Conservation (phyloP, 2,888 invertebrate genomes). For the Seira ritae region DNA sequence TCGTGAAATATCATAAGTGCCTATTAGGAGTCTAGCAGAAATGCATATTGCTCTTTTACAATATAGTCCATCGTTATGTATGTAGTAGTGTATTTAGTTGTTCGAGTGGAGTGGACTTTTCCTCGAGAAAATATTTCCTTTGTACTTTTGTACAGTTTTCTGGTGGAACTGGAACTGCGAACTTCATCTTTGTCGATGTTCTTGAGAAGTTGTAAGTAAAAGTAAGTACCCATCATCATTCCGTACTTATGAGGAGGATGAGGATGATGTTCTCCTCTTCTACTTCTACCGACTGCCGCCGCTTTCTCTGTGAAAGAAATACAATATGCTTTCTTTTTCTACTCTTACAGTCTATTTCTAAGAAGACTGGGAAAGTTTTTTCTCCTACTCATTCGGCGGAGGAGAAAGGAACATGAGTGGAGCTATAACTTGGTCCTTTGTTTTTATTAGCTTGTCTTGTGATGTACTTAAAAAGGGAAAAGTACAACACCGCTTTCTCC, state of each 20-base stretch:
- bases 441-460: conserved; percentile 32
- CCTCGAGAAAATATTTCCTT: too few relatives aligned
- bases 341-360: too few relatives aligned
- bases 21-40: too few relatives aligned
- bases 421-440: conserved; percentile 41
- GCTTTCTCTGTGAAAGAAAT: neutral
- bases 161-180: neutral
- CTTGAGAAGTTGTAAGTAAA: conserved; percentile 22
- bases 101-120: too few relatives aligned
- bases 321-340: neutral
- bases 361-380: neutral
- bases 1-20: too few relatives aligned
- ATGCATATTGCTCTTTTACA: too few relatives aligned
- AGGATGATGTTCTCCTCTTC: conserved; percentile 20
- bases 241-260: neutral
- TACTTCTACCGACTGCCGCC: neutral
- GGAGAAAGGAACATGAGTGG: neutral
- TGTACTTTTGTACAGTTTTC: too few relatives aligned
- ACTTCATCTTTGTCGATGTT: conserved; percentile 7
- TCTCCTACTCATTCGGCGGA: too few relatives aligned
- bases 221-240: conserved; percentile 25
- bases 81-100: too few relatives aligned
- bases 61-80: too few relatives aligned
- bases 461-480: neutral
- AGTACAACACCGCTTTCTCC: neutral